Percentiles rank a stretch among this genome's conserved stretches.
Evolutionary conservation across 2,888 invertebrate genomes (phyloP).

Genomic region (Byasa hedistus): DNA sequence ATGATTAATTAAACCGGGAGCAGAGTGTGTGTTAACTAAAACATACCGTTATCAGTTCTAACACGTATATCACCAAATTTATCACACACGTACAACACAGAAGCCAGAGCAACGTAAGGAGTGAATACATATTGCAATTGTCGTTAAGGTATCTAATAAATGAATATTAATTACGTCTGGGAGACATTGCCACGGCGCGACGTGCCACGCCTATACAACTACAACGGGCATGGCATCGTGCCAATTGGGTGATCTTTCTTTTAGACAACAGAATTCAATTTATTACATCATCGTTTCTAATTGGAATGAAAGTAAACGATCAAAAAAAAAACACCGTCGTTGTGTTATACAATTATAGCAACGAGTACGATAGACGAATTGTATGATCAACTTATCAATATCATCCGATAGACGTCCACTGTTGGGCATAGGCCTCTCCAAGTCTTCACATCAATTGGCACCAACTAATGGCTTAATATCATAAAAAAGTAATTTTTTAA

Average conservation of each 20-base stretch:
- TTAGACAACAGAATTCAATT: constrained; percentile 32
- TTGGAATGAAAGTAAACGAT: constrained; percentile 10
- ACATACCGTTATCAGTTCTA: constrained; percentile 14
- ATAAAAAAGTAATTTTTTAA: too few relatives aligned
- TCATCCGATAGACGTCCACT: too few relatives aligned
- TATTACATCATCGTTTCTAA: constrained; percentile 25
- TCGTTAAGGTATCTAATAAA: constrained; percentile 39
- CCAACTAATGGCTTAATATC: too few relatives aligned
- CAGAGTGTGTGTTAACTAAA: constrained; percentile 1
- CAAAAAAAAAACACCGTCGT: constrained; percentile 11
- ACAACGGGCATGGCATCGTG: constrained; percentile 51
- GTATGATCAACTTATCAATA: too few relatives aligned
- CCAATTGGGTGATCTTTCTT: constrained; percentile 55
- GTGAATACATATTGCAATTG: constrained; percentile 33
- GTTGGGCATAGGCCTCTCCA: too few relatives aligned
- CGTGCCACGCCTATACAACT: constrained; percentile 45
- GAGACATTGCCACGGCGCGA: constrained; percentile 42
- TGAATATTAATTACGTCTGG: constrained; percentile 58
- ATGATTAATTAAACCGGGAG: constrained; percentile 23
- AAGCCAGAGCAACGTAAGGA: constrained; percentile 9
- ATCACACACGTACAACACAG: constrained; percentile 7
- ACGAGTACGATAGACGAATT: neutral
- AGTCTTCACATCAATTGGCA: too few relatives aligned
- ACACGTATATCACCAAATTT: constrained; percentile 19
- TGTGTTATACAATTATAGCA: neutral